Conservation (phyloP, 2,113 vertebrate species). For the rat (Rattus norvegicus) region DNA sequence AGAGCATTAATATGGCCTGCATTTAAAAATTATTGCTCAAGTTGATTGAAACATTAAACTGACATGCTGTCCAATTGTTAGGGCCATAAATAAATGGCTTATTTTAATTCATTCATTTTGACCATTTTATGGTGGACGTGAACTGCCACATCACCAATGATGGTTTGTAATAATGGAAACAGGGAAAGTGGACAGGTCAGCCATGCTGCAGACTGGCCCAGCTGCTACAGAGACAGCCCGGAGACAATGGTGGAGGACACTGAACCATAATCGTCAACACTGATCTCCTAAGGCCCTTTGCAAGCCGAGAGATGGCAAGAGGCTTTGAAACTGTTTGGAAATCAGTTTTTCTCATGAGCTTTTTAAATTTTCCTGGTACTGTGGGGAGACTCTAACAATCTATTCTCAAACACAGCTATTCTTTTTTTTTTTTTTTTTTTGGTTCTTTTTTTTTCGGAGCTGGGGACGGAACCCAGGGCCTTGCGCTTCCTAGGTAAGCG, state of each 20-base stretch:
- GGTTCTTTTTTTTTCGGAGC: too few relatives aligned
- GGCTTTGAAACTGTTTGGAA: constrained; percentile 60
- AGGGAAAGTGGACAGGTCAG: constrained; percentile 64
- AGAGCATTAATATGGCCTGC: constrained; percentile 42
- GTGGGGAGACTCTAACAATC: background rate
- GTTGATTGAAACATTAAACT: constrained; percentile 62
- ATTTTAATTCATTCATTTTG: constrained; percentile 60
- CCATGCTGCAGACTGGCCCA: constrained; percentile 41
- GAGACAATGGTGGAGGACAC: background rate
- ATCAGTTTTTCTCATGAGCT: constrained; percentile 33
- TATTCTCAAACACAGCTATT: constrained; percentile 35
- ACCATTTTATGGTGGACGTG: constrained; percentile 43
- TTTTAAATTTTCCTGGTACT: constrained; percentile 48
- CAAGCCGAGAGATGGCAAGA: constrained; percentile 25
- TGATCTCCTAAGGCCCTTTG: constrained; percentile 34
- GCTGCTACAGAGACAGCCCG: constrained; percentile 42
- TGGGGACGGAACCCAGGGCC: too few relatives aligned
- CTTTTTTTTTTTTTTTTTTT: too few relatives aligned
- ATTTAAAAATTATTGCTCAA: constrained; percentile 40
- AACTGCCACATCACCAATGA: constrained; percentile 44
- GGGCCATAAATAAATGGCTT: constrained; percentile 30
- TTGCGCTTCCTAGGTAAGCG: too few relatives aligned
- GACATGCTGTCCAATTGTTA: constrained; percentile 31
- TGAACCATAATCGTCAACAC: constrained; percentile 35
- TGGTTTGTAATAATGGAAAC: constrained; percentile 61